Conservation (phyloP, 1,140 invertebrate genomes). For the Globodera ellingtonae region DNA sequence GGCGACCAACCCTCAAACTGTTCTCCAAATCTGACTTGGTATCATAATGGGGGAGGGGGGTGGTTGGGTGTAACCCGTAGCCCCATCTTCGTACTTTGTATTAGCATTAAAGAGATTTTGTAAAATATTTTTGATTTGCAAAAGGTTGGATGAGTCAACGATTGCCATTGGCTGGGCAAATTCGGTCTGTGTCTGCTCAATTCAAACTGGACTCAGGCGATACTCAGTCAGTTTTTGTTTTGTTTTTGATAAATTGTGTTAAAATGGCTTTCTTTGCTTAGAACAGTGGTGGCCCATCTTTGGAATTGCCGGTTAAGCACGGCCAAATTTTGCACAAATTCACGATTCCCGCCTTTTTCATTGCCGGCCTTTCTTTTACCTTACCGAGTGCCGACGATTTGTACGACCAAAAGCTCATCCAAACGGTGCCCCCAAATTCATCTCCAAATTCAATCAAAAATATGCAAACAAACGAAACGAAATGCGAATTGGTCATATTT, state of each 20-base stretch:
- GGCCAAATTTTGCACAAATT: conserved; percentile 35
- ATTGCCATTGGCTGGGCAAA: conserved; percentile 61
- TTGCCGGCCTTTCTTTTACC: conserved; percentile 47
- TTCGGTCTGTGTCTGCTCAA: conserved; percentile 45
- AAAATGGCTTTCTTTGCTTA: background rate
- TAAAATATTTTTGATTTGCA: background rate
- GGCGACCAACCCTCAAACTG: conserved; percentile 30
- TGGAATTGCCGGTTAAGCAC: conserved; percentile 26
- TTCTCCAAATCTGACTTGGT: conserved; percentile 18
- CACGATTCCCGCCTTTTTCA: conserved; percentile 39
- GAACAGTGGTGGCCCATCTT: conserved; percentile 1
- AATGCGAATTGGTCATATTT: conserved; percentile 49
- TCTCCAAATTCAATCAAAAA: conserved; percentile 1
- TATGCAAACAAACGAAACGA: background rate
- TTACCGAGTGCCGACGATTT: conserved; percentile 5
- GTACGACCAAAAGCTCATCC: conserved; percentile 9
- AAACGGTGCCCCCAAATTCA: background rate
- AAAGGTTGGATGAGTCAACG: conserved; percentile 52
- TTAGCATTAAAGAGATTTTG: background rate
- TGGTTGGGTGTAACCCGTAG: too few species aligned
- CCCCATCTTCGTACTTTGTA: too few species aligned
- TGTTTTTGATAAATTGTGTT: background rate
- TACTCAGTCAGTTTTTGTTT: background rate
- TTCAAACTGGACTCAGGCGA: background rate
- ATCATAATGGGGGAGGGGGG: background rate